These are phyloP conservation scores for Cherax quadricarinatus DNA, from an alignment of 1,140 invertebrate genomes.

Conservation along the genomic window DNA sequence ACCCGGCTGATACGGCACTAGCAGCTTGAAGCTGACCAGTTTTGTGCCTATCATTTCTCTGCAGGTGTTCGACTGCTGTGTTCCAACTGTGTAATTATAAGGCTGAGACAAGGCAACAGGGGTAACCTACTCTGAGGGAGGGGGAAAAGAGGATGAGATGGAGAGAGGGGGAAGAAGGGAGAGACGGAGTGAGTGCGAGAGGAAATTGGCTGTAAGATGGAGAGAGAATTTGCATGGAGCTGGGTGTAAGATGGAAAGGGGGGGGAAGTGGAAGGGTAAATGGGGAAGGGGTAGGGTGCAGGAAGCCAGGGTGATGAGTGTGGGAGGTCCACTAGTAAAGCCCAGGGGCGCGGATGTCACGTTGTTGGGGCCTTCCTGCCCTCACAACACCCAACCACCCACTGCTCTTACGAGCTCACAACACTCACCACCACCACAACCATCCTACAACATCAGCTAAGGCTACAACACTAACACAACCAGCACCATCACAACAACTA, in stretches of 20 bases:
- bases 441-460: no score
- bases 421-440: no score
- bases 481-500: no score
- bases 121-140: neutral
- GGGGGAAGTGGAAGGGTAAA: neutral
- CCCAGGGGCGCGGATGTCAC: slow-evolving; percentile 67
- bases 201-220: neutral
- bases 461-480: no score
- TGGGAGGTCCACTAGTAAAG: slow-evolving; percentile 53
- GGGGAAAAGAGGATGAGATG: neutral
- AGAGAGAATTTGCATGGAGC: neutral
- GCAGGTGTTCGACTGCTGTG: no score
- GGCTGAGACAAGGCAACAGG: no score
- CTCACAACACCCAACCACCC: neutral
- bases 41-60: no score
- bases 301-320: slow-evolving; percentile 39
- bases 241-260: neutral
- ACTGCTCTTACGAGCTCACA: neutral
- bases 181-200: neutral
- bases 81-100: no score
- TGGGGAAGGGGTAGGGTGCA: no score
- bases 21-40: no score
- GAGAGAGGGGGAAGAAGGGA: neutral
- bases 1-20: no score
- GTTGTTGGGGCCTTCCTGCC: slow-evolving; percentile 53